A percentile compares a stretch with the other conserved stretches of the same genome.
These are phyloP conservation scores for Geophilus truncorum DNA, from an alignment of 2,888 invertebrate genomes.

Conservation along the genomic window DNA sequence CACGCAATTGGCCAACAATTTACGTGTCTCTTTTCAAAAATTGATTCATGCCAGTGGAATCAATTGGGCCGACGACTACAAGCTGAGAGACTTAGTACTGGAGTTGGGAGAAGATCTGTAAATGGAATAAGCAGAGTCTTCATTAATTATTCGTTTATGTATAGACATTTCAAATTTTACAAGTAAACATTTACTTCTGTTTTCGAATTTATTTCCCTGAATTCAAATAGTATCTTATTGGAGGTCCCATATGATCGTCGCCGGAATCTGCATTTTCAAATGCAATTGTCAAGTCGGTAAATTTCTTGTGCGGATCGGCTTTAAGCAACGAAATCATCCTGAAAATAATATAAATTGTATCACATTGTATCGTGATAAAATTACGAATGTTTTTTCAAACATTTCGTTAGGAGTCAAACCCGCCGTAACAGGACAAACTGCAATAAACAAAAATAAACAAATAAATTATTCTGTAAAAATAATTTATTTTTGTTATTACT, in stretches of 20 bases:
- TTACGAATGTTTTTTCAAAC: constrained; percentile 29
- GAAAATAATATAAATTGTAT: background rate
- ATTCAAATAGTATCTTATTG: constrained; percentile 30
- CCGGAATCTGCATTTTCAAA: background rate
- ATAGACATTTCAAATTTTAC: no score
- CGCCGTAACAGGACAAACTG: constrained; percentile 29
- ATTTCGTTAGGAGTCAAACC: constrained; percentile 25
- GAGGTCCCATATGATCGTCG: constrained; percentile 11
- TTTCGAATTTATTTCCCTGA: background rate
- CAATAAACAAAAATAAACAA: background rate
- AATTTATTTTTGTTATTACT: background rate
- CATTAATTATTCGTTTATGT: no score
- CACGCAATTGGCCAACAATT: background rate
- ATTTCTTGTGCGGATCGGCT: background rate
- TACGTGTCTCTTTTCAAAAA: background rate
- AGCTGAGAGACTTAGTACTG: background rate
- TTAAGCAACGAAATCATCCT: constrained; percentile 22
- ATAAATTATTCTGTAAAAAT: background rate
- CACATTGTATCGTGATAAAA: constrained; percentile 32
- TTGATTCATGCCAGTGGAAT: background rate
- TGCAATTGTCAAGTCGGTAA: background rate
- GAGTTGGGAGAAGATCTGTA: background rate
- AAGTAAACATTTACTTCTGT: no score
- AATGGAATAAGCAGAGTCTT: no score
- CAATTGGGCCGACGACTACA: background rate